Base-by-base conservation (phyloP, 2,888 invertebrate species). In the Synergus umbraculus region DNA sequence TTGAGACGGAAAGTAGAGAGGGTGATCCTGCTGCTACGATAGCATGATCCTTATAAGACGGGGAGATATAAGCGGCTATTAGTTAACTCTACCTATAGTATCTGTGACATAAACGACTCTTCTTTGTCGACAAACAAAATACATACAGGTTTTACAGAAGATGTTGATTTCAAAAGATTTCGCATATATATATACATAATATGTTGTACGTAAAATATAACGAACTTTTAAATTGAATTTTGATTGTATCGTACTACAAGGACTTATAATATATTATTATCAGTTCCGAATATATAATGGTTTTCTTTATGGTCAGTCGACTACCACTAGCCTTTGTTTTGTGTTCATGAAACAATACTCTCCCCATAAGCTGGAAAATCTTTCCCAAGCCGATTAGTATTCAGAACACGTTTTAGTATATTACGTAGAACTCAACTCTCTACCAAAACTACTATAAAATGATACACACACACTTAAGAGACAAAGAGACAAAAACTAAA, bases 1-100 rank as follows among this genome's bases (percentile, higher is more conserved):
- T 54, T 54, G 49, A 49, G 49, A 12, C 58, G n/a, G 58, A 10
- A 58, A 58, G 58, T 18, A 58, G 58, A n/a, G n/a, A 58, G 58
- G 58, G 58, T 58, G 58, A 58, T 10, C 13, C 46, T 46, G 46
- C 58, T 18, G 37, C 37, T 7, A 37, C 37, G 58, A n/a, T 86
- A 88, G 89, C 87, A 84, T 90, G 90, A 91, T 91, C 91, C 91
- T 85, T 86, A 86, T 91, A 91, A 91, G 91, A 90, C 87, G 85
- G 88, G 88, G 37, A 37, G 37, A 89, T 88, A 88, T 91, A 90
- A 90, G 37, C 37, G 37, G 90, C 91, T 91, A 91, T 91, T 91
- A 91, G 91, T 90, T 91, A 91, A 4, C 37, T 37, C 37, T 37
- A 37, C 0, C 37, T 7, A 37, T 37, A 37, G 37, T 37, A 37